These are phyloP conservation scores for Lanius ludovicianus DNA, from an alignment of 2,113 vertebrate species.

Conservation along the genomic window DNA sequence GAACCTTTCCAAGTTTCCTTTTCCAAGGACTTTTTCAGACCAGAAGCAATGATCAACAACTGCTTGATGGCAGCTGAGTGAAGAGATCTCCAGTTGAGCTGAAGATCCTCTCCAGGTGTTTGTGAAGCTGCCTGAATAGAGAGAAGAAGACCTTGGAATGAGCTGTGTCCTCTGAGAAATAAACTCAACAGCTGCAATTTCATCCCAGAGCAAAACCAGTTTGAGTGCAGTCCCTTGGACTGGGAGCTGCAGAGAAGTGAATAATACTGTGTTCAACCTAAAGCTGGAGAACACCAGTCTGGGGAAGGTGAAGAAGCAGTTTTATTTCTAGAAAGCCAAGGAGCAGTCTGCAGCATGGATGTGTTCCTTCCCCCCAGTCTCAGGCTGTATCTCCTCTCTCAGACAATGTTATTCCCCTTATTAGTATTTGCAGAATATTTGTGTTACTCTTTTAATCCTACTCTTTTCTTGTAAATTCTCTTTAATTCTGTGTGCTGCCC, in stretches of 20 bases:
- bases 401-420: neutral
- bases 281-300: neutral
- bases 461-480: neutral
- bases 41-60: neutral
- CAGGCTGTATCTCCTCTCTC: neutral
- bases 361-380: neutral
- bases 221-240: neutral
- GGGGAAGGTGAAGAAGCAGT: neutral
- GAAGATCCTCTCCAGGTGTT: neutral
- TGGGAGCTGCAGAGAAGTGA: neutral
- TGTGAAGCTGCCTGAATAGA: neutral
- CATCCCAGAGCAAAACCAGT: neutral
- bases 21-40: neutral
- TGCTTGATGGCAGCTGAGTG: neutral
- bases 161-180: constrained; percentile 62
- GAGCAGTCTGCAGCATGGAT: neutral
- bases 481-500: neutral
- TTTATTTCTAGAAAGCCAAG: neutral
- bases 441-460: neutral
- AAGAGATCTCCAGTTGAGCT: neutral
- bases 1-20: neutral
- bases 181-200: constrained; percentile 34
- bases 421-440: neutral
- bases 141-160: constrained; percentile 3
- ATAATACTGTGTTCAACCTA: neutral